These are phyloP conservation scores for Heliconius himera DNA, from an alignment of 1,140 invertebrate species.

Conservation along the genomic window DNA sequence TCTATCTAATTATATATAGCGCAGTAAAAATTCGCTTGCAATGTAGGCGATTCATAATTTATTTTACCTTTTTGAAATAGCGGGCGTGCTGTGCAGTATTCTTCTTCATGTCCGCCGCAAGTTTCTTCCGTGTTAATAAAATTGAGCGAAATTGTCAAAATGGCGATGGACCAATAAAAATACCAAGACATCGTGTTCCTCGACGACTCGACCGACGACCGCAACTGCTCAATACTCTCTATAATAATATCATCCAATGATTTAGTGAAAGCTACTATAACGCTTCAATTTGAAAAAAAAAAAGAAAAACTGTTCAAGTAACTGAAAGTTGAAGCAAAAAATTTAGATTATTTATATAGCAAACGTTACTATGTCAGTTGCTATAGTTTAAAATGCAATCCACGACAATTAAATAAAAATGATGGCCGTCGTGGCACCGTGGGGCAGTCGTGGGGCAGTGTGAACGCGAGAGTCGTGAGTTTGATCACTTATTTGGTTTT, in stretches of 20 bases:
- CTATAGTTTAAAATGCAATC: too few relatives aligned
- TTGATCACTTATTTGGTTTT: too few relatives aligned
- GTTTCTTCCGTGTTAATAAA: neutral
- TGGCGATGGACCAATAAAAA: neutral
- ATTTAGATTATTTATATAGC: neutral
- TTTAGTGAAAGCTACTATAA: conserved; percentile 3
- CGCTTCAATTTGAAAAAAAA: neutral
- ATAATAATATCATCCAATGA: neutral
- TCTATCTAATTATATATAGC: neutral
- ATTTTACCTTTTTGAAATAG: neutral
- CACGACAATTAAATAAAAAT: too few relatives aligned
- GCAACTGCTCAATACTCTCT: neutral
- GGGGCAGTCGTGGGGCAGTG: too few relatives aligned
- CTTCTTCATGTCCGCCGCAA: neutral
- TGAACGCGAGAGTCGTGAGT: too few relatives aligned
- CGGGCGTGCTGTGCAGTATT: neutral
- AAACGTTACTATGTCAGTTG: neutral
- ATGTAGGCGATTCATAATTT: neutral
- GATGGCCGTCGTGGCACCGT: too few relatives aligned
- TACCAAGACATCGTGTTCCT: neutral
- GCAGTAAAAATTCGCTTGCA: neutral
- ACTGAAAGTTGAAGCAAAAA: neutral
- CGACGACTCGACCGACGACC: neutral
- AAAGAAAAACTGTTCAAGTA: neutral
- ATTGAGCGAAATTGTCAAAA: neutral